A percentile compares a stretch with the other conserved stretches of the same genome.
Evolutionary conservation across 2,888 invertebrate genomes (phyloP).

Genomic region (Catocala nupta): DNA sequence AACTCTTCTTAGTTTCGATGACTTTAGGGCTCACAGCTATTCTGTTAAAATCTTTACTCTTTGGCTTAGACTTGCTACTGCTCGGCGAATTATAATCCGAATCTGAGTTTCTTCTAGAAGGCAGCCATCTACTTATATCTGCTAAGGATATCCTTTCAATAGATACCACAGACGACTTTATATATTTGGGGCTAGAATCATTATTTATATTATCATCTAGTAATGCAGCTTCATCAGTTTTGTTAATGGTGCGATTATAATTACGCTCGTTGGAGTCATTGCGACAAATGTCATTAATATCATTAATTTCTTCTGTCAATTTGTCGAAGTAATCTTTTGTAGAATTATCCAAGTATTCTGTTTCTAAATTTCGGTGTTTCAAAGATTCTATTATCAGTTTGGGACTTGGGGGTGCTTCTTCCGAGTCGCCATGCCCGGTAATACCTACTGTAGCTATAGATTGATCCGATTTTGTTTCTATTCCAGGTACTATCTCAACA

Average conservation of each 20-base stretch:
- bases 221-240: neutral
- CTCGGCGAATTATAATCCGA: slow-evolving; percentile 21
- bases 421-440: slow-evolving; percentile 67
- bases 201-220: slow-evolving; percentile 5
- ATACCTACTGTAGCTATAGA: slow-evolving; percentile 72
- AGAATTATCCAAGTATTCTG: slow-evolving; percentile 59
- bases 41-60: neutral
- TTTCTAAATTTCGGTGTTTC: slow-evolving; percentile 62
- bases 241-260: slow-evolving; percentile 3
- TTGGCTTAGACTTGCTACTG: slow-evolving; percentile 18
- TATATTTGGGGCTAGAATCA: slow-evolving; percentile 16
- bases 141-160: slow-evolving; percentile 53
- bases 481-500: slow-evolving; percentile 15
- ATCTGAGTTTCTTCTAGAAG: slow-evolving; percentile 50
- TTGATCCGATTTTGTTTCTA: slow-evolving; percentile 51
- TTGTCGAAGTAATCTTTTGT: slow-evolving; percentile 62
- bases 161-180: slow-evolving; percentile 52
- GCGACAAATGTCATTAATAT: slow-evolving; percentile 17
- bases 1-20: slow-evolving; percentile 1
- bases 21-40: slow-evolving; percentile 5
- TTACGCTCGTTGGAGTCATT: slow-evolving; percentile 21
- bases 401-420: slow-evolving; percentile 67
- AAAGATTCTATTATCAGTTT: slow-evolving; percentile 54
- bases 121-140: slow-evolving; percentile 58
- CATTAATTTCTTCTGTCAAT: slow-evolving; percentile 57